phyloP scores from a whole-genome alignment of 2,113 vertebrate species.

The Silurus asotus region DNA sequence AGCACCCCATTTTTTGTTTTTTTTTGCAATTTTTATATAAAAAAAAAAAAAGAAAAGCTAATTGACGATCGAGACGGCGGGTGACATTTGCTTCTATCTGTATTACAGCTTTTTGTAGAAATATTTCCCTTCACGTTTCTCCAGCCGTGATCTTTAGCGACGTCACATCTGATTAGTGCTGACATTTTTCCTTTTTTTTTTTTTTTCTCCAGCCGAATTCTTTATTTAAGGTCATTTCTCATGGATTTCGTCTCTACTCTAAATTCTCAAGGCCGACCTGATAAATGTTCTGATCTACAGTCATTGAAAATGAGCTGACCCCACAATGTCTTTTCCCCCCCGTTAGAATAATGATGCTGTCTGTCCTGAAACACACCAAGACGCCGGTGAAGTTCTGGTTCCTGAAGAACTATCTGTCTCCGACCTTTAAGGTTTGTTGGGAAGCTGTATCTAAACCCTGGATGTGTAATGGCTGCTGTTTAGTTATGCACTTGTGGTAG shows the following conservation, averaged over 20 bases:
- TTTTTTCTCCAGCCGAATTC: conserved; percentile 9
- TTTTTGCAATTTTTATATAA: conserved; percentile 15
- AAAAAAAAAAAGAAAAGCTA: neutral
- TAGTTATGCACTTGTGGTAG: neutral
- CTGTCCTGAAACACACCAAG: conserved; percentile 94
- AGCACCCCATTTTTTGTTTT: neutral
- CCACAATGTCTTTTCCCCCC: conserved; percentile 11
- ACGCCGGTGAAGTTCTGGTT: conserved; percentile 99
- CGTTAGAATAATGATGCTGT: conserved; percentile 97
- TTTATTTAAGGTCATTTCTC: conserved; percentile 49
- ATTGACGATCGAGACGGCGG: neutral
- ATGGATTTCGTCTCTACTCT: conserved; percentile 27
- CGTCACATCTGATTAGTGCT: conserved; percentile 27
- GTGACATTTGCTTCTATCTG: conserved; percentile 37
- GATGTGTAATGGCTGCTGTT: neutral
- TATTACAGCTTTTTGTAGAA: neutral
- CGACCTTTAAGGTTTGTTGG: conserved; percentile 88
- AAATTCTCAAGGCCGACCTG: neutral
- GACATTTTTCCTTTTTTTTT: conserved; percentile 34
- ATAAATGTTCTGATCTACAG: neutral
- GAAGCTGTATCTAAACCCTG: neutral
- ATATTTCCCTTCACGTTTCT: conserved; percentile 2
- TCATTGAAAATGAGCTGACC: neutral
- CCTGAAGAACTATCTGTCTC: conserved; percentile 98
- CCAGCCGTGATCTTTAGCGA: conserved; percentile 35